phyloP scores from a whole-genome alignment of 1,140 invertebrate genomes.

The Drosophila repleta region DNA sequence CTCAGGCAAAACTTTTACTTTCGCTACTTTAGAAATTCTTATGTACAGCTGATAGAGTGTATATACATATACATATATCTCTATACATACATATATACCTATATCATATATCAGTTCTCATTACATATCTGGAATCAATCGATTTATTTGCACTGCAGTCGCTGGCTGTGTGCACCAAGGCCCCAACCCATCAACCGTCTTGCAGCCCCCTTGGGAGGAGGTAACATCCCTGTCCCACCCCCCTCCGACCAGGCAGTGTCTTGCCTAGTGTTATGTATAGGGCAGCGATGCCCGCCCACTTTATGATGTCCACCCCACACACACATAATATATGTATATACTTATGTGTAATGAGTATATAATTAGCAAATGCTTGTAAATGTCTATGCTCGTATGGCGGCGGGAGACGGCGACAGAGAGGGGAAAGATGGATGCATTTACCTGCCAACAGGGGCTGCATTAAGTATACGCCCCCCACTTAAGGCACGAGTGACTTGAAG shows the following conservation, averaged over 20 bases:
- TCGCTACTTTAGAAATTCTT: too few relatives aligned
- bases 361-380: slow-evolving; percentile 31
- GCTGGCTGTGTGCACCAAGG: not conserved
- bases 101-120: too few relatives aligned
- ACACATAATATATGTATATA: not conserved
- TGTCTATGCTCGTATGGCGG: slow-evolving; percentile 2
- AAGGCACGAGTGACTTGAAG: not conserved
- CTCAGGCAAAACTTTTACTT: too few relatives aligned
- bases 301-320: not conserved
- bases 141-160: slow-evolving; percentile 25
- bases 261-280: too few relatives aligned
- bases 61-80: not conserved
- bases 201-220: too few relatives aligned
- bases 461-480: not conserved
- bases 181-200: not conserved
- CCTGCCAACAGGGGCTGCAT: not conserved
- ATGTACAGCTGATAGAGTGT: too few relatives aligned
- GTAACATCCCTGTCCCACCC: too few relatives aligned
- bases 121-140: not conserved
- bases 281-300: not conserved
- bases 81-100: not conserved
- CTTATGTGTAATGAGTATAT: slow-evolving; percentile 35
- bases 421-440: not conserved
- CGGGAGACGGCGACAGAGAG: not conserved
- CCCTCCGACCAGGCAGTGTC: too few relatives aligned